phyloP scores from a whole-genome alignment of 2,797 vertebrate species.

The Eleutherodactylus coqui region DNA sequence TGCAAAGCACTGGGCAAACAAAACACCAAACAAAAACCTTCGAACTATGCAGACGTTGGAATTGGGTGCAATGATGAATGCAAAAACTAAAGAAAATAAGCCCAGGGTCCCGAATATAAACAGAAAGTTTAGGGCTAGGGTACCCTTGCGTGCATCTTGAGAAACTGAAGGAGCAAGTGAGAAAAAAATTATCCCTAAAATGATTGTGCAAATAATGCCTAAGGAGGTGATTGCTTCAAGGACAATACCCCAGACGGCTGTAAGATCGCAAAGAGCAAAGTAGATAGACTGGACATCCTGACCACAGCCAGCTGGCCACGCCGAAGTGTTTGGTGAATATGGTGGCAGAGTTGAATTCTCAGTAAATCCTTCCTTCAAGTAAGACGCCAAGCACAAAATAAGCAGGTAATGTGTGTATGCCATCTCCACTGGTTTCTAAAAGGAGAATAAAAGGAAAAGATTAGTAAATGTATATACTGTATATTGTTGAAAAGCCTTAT shows the following conservation, averaged over 20 bases:
- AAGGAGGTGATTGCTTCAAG: conserved; percentile 55
- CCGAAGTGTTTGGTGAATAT: conserved; percentile 11
- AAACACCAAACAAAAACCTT: conserved; percentile 60
- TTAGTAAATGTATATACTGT: background rate
- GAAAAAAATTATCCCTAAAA: conserved; percentile 46
- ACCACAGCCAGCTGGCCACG: conserved; percentile 42
- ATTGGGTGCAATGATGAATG: conserved; percentile 54
- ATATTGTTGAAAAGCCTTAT: background rate
- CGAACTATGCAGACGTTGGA: conserved; percentile 44
- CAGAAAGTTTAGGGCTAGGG: conserved; percentile 49
- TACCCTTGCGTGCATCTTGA: conserved; percentile 46
- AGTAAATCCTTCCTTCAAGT: background rate
- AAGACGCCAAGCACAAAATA: background rate
- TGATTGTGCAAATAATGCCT: conserved; percentile 50
- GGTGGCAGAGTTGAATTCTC: background rate
- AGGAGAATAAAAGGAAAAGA: background rate
- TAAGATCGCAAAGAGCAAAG: conserved; percentile 54
- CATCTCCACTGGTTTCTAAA: conserved; percentile 34
- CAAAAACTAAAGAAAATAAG: conserved; percentile 59
- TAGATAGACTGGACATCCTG: conserved; percentile 41
- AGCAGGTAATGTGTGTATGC: background rate
- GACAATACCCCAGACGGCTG: conserved; percentile 60
- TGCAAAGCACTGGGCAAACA: conserved; percentile 62
- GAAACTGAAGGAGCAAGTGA: conserved; percentile 38
- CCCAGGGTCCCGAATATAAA: conserved; percentile 52